Percentiles rank a stretch among this genome's conserved stretches.
These are phyloP conservation scores for Aleadryas rufinucha DNA, from an alignment of 2,113 vertebrate species.

Conservation along the genomic window DNA sequence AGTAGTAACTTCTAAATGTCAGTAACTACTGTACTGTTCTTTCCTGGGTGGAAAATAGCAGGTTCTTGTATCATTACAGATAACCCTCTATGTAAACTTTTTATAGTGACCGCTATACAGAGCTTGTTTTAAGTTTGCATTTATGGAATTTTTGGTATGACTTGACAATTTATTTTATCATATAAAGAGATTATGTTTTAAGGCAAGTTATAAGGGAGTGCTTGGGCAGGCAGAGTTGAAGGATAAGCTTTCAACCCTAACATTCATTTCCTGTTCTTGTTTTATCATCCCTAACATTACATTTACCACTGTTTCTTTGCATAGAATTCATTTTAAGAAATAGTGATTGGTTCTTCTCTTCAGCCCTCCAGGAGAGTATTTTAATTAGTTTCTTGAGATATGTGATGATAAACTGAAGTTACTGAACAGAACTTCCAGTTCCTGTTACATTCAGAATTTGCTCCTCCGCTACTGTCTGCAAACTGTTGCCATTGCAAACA, in stretches of 20 bases:
- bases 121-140: not conserved
- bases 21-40: not conserved
- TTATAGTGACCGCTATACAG: not conserved
- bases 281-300: conserved; percentile 38
- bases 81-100: not conserved
- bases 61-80: not conserved
- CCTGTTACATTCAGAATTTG: not conserved
- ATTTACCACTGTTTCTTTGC: conserved; percentile 7
- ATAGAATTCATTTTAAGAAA: conserved; percentile 25
- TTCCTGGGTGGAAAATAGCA: not conserved
- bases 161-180: not conserved
- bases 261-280: conserved; percentile 55
- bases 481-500: not conserved
- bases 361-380: not conserved
- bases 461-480: not conserved
- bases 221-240: not conserved
- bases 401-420: not conserved
- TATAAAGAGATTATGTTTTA: not conserved
- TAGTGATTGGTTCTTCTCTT: conserved; percentile 18
- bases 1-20: not conserved
- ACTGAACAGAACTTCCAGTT: not conserved
- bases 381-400: conserved; percentile 52
- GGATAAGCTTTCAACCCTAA: conserved; percentile 17
- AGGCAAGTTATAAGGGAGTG: not conserved
- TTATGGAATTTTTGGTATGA: not conserved